Base-by-base conservation (phyloP, 2,113 vertebrate genomes). In the Macheiramphus alcinus region DNA sequence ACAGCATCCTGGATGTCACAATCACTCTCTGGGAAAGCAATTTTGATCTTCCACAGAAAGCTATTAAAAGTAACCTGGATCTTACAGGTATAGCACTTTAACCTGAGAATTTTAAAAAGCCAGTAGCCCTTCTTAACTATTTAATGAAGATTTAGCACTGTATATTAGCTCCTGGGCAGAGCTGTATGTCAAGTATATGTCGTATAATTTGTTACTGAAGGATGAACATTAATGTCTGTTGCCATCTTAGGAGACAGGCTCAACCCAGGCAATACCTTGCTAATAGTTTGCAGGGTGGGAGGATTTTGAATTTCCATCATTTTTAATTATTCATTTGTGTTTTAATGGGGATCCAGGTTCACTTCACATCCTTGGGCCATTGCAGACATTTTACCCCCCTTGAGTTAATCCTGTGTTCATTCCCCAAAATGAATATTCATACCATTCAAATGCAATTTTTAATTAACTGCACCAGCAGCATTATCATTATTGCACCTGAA, bases 401-500 rank as follows among this genome's bases (percentile, higher is more conserved):
- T 74, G 61, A 97, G 90, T 98, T 97, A 98, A 97, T 98, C 96
- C 96, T 84, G 82, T 93, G 93, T 95, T 98, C 97, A 97, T 97
- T 98, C 96, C 91, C 58, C 42, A 86, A 90, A 96, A 97, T 97
- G 96, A 97, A 94, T 97, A 97, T 97, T 98, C 97, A 96, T 96
- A 95, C 79, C 47, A 96, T 97, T 97, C 96, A 98, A 98, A 97
- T 97, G 80, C 79, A 97, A 94, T 93, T 98, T 98, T 98, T 98
- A 98, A 98, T 98, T 98, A 98, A 98, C 96, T 36, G 94, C 96
- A 97, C 90, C 97, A 97, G 97, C 80, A 98, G 92, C 97, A 96
- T 94, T 97, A 93, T 83, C 97, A 98, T 98, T 98, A 97, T 98
- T 97, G 97, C 94, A 98, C 97, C 98, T 97, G 95, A 97, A 98